Conservation (phyloP, 2,797 vertebrate genomes). For the Menidia menidia region DNA sequence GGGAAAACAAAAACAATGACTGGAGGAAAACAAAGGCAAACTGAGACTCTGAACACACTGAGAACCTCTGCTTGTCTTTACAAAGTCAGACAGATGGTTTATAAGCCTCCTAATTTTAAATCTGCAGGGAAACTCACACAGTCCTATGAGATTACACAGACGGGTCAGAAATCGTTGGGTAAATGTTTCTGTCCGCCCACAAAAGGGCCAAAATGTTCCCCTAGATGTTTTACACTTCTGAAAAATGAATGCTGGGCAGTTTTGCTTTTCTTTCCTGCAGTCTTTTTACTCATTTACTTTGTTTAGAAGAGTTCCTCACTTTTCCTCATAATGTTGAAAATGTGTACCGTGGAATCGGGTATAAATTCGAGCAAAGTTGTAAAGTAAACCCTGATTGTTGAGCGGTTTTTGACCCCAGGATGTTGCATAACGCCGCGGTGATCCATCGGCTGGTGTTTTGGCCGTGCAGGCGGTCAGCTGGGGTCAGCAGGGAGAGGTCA, state of each 20-base stretch:
- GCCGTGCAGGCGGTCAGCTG: conserved; percentile 1
- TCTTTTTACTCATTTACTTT: too few species aligned
- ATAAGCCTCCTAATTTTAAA: conserved; percentile 1
- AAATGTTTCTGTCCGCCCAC: neutral
- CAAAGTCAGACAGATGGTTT: neutral
- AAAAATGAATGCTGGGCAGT: conserved; percentile 2
- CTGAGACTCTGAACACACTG: too few species aligned
- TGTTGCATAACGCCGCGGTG: neutral
- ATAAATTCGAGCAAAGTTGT: neutral
- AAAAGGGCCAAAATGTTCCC: neutral
- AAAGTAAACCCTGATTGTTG: neutral
- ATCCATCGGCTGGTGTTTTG: conserved; percentile 7
- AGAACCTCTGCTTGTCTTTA: too few species aligned
- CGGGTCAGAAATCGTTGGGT: conserved; percentile 8
- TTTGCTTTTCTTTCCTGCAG: too few species aligned
- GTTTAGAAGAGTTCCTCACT: too few species aligned
- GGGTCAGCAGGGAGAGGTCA: neutral
- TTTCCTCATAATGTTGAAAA: too few species aligned
- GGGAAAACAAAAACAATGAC: too few species aligned
- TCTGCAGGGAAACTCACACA: conserved; percentile 15
- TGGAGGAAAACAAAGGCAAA: too few species aligned
- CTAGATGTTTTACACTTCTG: neutral
- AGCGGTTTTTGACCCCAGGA: neutral
- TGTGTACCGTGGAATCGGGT: neutral
- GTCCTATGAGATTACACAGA: conserved; percentile 24